A percentile compares a stretch with the other conserved stretches of the same genome.
These are phyloP conservation scores for Mus musculus DNA, from an alignment of 2,113 vertebrate species.

Conservation along the genomic window DNA sequence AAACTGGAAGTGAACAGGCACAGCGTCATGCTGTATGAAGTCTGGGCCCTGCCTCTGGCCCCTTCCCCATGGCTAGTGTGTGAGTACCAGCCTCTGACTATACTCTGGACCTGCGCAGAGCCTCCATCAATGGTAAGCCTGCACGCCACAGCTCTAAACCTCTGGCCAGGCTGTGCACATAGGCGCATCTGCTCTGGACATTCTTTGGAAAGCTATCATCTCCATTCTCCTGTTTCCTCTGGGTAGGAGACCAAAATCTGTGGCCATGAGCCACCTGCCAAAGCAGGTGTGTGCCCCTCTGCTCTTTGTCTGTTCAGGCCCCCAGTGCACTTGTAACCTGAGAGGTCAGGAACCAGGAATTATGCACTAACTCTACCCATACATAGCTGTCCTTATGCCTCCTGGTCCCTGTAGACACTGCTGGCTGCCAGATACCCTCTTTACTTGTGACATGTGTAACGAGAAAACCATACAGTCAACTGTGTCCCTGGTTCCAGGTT, in stretches of 20 bases:
- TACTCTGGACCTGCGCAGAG: neutral
- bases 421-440: conserved; percentile 82
- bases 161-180: neutral
- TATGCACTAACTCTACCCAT: conserved; percentile 72
- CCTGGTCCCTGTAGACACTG: conserved; percentile 64
- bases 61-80: neutral
- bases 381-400: conserved; percentile 31
- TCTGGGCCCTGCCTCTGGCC: neutral
- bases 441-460: conserved; percentile 85
- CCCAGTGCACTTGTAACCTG: conserved; percentile 45
- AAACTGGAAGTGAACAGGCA: conserved; percentile 38
- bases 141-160: neutral
- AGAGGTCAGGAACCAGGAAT: conserved; percentile 59
- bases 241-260: neutral
- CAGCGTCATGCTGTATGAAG: neutral
- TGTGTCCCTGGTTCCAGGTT: conserved; percentile 79
- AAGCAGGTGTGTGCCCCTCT: conserved; percentile 57
- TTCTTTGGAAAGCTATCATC: conserved; percentile 20
- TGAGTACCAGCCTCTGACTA: neutral
- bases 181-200: neutral
- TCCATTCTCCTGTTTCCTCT: neutral
- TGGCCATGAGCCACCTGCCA: conserved; percentile 60
- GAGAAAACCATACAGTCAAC: conserved; percentile 62
- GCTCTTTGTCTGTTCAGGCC: conserved; percentile 15
- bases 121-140: neutral